Evolutionary conservation across 2,797 vertebrate genomes (phyloP), one percentile per base, ranked within the genome.

Genomic region (Benthosema pterotum): DNA sequence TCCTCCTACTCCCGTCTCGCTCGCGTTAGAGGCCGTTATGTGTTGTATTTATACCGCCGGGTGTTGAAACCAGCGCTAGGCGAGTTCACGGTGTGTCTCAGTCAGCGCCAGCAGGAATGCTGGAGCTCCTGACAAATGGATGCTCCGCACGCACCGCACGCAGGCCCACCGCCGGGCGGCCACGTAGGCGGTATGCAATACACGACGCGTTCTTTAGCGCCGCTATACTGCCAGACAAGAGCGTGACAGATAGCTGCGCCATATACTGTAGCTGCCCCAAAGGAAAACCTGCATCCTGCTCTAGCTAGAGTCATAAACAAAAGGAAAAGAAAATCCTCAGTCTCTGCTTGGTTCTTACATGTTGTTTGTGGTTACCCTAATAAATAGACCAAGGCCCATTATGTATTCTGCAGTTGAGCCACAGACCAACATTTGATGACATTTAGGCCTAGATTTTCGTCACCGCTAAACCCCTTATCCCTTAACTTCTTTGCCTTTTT

Each of bases 61-160:
- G 72, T 22, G 67, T 55, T 58, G 78, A 76, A 65, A 77, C 70
- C 67, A 22, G 64, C 5, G 56, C 82, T 64, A 65, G 78, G 51
- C 71, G n/a, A 60, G 56, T 72, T 67, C 67, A 66, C 69, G 56
- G 48, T 64, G 69, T 81, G 63, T 83, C 77, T 64, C 69, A 11
- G 45, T n/a, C 66, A 3, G 1, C 17, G 49, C n/a, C n/a, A n/a
- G n/a, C 60, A 66, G 72, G 79, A 81, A 82, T 87, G 75, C 22
- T 25, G 22, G 22, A 56, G 67, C 79, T 68, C 52, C 67, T 86
- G 80, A 88, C 66, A 85, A 86, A 90, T 76, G 74, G 79, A 82
- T 67, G 78, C 71, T 45, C 38, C n/a, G 42, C 77, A 67, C 16
- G 72, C 71, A 69, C 50, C 7, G 54, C 75, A 52, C 13, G 14